Evolutionary conservation across 2,797 vertebrate genomes (phyloP).

Genomic region (Hippoglossus hippoglossus): DNA sequence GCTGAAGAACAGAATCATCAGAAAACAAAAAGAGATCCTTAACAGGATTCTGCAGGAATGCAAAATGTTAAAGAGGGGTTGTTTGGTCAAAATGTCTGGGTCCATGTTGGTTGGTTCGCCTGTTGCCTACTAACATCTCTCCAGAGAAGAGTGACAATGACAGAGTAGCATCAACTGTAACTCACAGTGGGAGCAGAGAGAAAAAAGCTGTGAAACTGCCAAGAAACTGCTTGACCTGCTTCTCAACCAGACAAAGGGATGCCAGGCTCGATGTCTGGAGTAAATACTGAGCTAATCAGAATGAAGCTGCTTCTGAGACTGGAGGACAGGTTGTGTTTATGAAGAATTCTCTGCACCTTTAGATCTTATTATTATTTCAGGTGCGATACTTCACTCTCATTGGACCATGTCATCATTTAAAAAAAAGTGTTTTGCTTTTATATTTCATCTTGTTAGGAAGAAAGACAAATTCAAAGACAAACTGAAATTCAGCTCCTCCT

Average conservation of each 20-base stretch:
- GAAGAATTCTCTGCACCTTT: too few relatives aligned
- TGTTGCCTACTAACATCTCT: too few relatives aligned
- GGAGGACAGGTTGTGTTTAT: background rate
- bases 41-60: slow-evolving; percentile 5
- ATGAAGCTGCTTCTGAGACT: background rate
- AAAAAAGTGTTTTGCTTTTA: too few relatives aligned
- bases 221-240: slow-evolving; percentile 29
- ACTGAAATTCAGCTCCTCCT: background rate
- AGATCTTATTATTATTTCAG: too few relatives aligned
- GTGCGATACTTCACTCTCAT: too few relatives aligned
- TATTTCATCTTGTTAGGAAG: too few relatives aligned
- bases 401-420: too few relatives aligned
- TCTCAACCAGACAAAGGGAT: slow-evolving; percentile 7
- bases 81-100: slow-evolving; percentile 16
- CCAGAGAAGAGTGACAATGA: slow-evolving; percentile 10
- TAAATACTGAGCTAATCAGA: background rate
- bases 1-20: slow-evolving; percentile 20
- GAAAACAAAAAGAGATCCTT: slow-evolving; percentile 17
- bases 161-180: slow-evolving; percentile 7
- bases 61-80: background rate
- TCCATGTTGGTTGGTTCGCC: background rate
- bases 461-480: background rate
- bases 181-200: background rate
- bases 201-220: slow-evolving; percentile 9
- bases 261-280: background rate